Base-by-base conservation (phyloP, 1,140 invertebrate species). In the Zaprionus capensis region DNA sequence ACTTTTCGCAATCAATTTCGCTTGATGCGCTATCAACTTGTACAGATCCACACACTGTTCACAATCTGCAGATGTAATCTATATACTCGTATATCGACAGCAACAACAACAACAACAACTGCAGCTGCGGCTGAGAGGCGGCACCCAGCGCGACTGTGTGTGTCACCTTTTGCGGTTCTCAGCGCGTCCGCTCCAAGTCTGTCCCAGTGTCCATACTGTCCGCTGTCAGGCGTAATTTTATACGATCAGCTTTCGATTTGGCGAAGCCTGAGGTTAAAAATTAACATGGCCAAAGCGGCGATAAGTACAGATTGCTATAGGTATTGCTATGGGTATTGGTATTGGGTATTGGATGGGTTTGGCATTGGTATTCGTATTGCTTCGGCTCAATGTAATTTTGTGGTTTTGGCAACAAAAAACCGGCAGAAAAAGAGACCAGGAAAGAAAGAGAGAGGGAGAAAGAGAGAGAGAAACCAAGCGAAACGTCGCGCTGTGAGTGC, bases 211-310 rank as follows among this genome's bases (percentile, higher is more conserved):
- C 34, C 12, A 9, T 0, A 12, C 83, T 28, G 80, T 87, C 67
- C 80, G 80, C 84, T 87, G 83, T 88, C 84, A 84, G 66, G 81
- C 85, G 84, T 87, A 87, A 87, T 87, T 88, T 87, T 87, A 87
- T 87, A 87, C 84, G 84, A 87, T 87, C 84, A 87, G 84, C 84
- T 87, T 87, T 87, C 84, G 84, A 88, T 87, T 87, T 88, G 84
- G 77, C 84, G 77, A 82, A 84, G 85, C 85, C 84, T 85, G 82
- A 85, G 82, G 82, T 85, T 88, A 88, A 87, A 87, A 87, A 88
- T 84, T 70, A 87, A 88, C 84, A 87, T 87, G 84, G 76, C 84
- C 84, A 84, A 79, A 55, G 71, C 81, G 85, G 74, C 84, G 84
- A 87, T 90, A 87, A 90, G 85, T 90, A 84, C 71, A 78, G 78